Evolutionary conservation across 2,113 vertebrate genomes (phyloP), one percentile per base, ranked within the genome.

Genomic region (Alethe diademata): DNA sequence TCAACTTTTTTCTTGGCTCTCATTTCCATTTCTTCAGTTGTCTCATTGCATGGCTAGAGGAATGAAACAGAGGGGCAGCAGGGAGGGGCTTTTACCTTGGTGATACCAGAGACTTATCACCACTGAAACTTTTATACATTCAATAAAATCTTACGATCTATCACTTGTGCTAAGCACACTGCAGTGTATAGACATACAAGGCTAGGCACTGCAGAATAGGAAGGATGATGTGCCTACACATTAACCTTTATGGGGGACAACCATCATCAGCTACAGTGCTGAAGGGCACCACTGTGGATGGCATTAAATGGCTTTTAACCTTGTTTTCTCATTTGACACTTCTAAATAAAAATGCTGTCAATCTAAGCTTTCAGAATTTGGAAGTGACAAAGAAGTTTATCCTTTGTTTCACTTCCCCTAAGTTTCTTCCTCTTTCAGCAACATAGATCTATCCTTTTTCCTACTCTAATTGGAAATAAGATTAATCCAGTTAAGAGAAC

Each of bases 401-500:
- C 23, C 18, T 92, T 62, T 60, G 9, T 48, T 87, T 82, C 19
- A 38, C 38, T 65, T 88, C 22, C 4, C 2, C 9, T 84, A 15
- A 40, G 3, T 78, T 89, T 81, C 31, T 72, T 78, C 23, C n/a
- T 64, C 35, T 69, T 80, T 53, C 38, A 72, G 48, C 84, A 60
- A 60, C 18, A 38, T 2, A n/a, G 18, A 57, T 70, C 17, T 54
- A 60, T 35, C 5, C 2, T 78, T 85, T 89, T 87, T 40, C 18
- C 16, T 50, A 13, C 14, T 78, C 16, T 54, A 57, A 60, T 17
- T 12, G 0, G 43, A 84, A 95, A 75, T 16, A 33, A 61, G 9
- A 57, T 86, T 65, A 83, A 69, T 81, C 25, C 54, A 67, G 17
- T 50, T 76, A 90, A 91, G 45, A 60, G 45, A 90, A 91, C 8